Evolutionary conservation across 92 coral and sea anemone species (phyloP).

Genomic region (Chrysogorgia sp.): DNA sequence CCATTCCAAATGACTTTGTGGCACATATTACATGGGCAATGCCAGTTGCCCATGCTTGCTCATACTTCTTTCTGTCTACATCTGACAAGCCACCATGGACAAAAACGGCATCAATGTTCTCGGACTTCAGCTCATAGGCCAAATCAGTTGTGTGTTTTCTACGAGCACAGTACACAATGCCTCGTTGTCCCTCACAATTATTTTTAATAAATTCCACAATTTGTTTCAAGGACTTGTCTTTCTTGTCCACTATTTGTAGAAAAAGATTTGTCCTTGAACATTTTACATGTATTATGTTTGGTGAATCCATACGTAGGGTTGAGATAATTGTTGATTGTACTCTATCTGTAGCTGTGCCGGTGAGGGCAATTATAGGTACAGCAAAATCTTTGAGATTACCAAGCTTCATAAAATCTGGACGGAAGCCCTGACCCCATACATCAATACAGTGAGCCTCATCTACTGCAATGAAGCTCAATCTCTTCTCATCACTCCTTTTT

Average conservation of each 20-base stretch:
- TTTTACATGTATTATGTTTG: slow-evolving; percentile 19
- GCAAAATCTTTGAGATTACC: slow-evolving; percentile 31
- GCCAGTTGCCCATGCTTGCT: slow-evolving; percentile 34
- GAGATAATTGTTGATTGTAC: slow-evolving; percentile 20
- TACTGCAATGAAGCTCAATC: slow-evolving; percentile 41
- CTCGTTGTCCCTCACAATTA: slow-evolving; percentile 40
- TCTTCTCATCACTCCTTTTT: slow-evolving; percentile 34
- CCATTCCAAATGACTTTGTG: slow-evolving; percentile 56
- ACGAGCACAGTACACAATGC: slow-evolving; percentile 56
- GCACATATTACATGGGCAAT: slow-evolving; percentile 48
- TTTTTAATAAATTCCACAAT: slow-evolving; percentile 30
- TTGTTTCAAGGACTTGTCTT: slow-evolving; percentile 46
- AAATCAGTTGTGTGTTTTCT: slow-evolving; percentile 49
- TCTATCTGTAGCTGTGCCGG: slow-evolving; percentile 53
- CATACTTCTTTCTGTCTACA: too few species aligned
- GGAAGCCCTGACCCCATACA: slow-evolving; percentile 53
- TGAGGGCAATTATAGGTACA: slow-evolving; percentile 33
- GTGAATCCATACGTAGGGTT: slow-evolving; percentile 3
- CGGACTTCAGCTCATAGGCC: slow-evolving; percentile 35
- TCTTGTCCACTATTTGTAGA: slow-evolving; percentile 28
- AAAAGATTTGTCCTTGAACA: slow-evolving; percentile 43
- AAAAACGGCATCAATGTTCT: slow-evolving; percentile 36
- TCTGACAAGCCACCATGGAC: slow-evolving; percentile 42
- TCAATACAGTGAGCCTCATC: too few species aligned
- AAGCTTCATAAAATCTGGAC: slow-evolving; percentile 45